Evolutionary conservation across 2,888 invertebrate species (phyloP), one percentile per base, ranked within the genome.

Genomic region (Drosophila ustulata): DNA sequence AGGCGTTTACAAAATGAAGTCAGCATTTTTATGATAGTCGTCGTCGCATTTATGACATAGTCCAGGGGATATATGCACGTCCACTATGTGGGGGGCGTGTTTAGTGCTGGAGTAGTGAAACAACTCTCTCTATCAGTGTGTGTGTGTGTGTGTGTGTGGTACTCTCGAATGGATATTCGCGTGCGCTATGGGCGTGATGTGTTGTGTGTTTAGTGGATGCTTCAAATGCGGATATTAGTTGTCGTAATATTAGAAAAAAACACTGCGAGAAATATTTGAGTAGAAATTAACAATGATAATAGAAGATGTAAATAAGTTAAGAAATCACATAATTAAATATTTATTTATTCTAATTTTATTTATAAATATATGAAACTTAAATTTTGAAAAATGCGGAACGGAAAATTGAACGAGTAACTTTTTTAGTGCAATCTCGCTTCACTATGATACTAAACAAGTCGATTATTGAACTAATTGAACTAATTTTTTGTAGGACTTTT

Each of bases 1-100:
- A 78, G 79, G 73, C 79, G 79, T 76, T 79, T 74, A 76, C 79
- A 76, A 79, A 82, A 82, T 82, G 81, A 82, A 82, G 81, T 81
- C 81, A 82, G 81, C 81, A 75, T 73, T 82, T 82, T 82, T 82
- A 82, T 82, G 80, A 80, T 80, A 76, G 76, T 78, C 67, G 68
- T 78, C 78, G 78, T 69, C 80, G 78, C 80, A 73, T 78, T 80
- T 80, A 80, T 78, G 80, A 80, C 79, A 74, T 65, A 71, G 79
- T 79, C 75, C 69, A 77, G 73, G 59, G 66, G 56, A 75, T 72
- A 71, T 72, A 66, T 72, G 52, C 50, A 51, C 52, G 69, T 71
- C 77, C 76, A 68, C 65, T 64, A 49, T 57, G 30, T 49, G 62
- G 37, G 6, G 39, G 69, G 69, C 66, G 71, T 71, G 63, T 63